These are phyloP conservation scores for Caenorhabditis elegans DNA, from an alignment of 1,140 invertebrate species.

Conservation along the genomic window WBcel235 BX284605.5:6160501-6161000, in stretches of 20 bases:
- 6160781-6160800: constrained; percentile 15
- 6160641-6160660: neutral
- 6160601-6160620: neutral
- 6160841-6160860: neutral
- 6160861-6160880: neutral
- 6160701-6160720: neutral
- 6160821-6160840: neutral
- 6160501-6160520: neutral
- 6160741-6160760: neutral
- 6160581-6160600: neutral
- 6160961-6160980: too few relatives aligned
- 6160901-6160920: neutral
- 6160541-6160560: neutral
- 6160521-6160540: neutral
- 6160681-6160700: constrained; percentile 9
- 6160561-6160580: neutral
- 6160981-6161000: too few relatives aligned
- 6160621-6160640: neutral
- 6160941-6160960: neutral
- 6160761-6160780: constrained; percentile 9
- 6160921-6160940: too few relatives aligned
- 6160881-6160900: neutral
- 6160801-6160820: neutral
- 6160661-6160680: neutral
- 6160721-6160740: neutral